phyloP scores from a whole-genome alignment of 2,888 invertebrate species.

The Tipula helvola region DNA sequence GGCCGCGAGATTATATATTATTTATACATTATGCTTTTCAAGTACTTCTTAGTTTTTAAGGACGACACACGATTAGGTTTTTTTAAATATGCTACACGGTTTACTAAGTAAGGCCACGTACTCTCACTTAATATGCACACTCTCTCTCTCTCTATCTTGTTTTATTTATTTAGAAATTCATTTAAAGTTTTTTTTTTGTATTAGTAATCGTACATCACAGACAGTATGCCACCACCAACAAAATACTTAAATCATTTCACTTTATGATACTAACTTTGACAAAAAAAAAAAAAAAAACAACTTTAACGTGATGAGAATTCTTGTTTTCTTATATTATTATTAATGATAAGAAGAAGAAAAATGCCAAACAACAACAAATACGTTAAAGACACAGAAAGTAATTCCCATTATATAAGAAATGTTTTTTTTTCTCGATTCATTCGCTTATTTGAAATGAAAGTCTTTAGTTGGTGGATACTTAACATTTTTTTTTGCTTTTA shows the following conservation, averaged over 20 bases:
- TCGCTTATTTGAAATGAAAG: neutral
- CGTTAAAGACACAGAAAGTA: neutral
- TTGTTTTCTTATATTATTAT: neutral
- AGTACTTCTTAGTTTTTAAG: neutral
- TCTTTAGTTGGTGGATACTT: neutral
- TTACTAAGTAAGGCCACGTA: neutral
- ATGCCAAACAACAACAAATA: neutral
- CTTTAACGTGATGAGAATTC: neutral
- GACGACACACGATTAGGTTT: neutral
- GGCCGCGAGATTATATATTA: neutral
- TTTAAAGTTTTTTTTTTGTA: neutral
- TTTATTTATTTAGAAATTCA: neutral
- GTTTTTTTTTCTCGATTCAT: neutral
- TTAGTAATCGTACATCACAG: neutral
- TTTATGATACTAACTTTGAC: neutral
- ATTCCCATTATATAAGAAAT: neutral
- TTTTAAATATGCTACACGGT: neutral
- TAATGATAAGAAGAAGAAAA: neutral
- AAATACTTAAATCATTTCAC: neutral
- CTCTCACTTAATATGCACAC: neutral
- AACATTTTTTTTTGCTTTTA: neutral
- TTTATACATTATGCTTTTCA: neutral
- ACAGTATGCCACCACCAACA: slow-evolving; percentile 4
- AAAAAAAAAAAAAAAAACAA: neutral
- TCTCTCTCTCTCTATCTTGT: neutral